These are phyloP conservation scores for Dicycla oo DNA, from an alignment of 2,888 invertebrate species.

Conservation along the genomic window DNA sequence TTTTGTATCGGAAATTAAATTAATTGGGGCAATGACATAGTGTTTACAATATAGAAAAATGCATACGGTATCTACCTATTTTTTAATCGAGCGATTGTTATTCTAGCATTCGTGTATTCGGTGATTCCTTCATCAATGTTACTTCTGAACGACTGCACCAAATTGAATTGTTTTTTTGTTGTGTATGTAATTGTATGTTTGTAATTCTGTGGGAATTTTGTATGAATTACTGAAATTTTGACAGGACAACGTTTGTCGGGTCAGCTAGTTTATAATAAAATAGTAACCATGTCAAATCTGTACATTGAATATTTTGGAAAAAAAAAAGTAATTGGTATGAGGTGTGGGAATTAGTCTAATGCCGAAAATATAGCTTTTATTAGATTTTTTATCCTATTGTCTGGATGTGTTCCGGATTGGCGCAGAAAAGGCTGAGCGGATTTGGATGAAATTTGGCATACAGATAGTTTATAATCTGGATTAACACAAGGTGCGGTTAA, in stretches of 20 bases:
- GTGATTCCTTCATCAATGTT: no score
- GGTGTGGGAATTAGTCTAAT: neutral
- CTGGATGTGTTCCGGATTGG: neutral
- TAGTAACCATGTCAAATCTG: neutral
- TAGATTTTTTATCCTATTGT: neutral
- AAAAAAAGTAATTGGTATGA: neutral
- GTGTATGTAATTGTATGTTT: no score
- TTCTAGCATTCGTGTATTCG: neutral
- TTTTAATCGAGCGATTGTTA: neutral
- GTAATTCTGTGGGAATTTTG: no score
- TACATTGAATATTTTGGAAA: neutral
- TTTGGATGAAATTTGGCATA: neutral
- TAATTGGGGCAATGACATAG: slow-evolving; percentile 15
- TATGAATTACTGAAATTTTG: no score
- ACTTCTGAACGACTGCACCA: no score
- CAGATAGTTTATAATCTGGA: neutral
- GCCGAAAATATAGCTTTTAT: neutral
- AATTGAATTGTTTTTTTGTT: no score
- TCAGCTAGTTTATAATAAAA: no score
- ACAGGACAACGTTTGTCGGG: no score
- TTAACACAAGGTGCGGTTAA: neutral
- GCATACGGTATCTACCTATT: neutral
- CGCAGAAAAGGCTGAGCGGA: neutral
- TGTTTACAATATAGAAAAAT: slow-evolving; percentile 19
- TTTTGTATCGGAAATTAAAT: slow-evolving; percentile 15